These are phyloP conservation scores for Antheraea mylitta DNA, from an alignment of 1,140 invertebrate genomes.

Conservation along the genomic window DNA sequence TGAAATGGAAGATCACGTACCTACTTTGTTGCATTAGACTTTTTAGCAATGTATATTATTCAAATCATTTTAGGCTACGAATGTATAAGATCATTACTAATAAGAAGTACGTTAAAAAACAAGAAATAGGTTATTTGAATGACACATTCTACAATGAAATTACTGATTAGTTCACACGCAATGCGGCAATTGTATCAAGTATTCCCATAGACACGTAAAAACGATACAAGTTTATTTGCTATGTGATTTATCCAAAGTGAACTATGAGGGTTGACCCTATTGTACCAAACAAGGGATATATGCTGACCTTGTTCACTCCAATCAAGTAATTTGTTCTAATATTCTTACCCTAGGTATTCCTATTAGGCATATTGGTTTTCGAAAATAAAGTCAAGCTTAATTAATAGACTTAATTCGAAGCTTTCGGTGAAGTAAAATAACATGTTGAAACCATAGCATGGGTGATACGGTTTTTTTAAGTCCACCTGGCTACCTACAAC, in stretches of 20 bases:
- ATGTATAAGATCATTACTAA: no score
- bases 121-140: not conserved
- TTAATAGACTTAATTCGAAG: no score
- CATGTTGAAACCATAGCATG: no score
- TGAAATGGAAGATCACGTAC: no score
- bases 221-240: not conserved
- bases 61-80: no score
- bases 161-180: not conserved
- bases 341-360: not conserved
- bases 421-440: no score
- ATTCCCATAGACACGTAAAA: not conserved
- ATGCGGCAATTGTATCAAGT: not conserved
- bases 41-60: no score
- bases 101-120: not conserved
- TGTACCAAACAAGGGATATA: not conserved
- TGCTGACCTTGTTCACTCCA: not conserved
- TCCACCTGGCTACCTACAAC: no score
- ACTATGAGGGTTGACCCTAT: not conserved
- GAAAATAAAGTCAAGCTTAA: no score
- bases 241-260: not conserved
- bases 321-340: not conserved
- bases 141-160: not conserved
- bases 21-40: no score
- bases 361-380: not conserved
- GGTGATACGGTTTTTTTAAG: no score